Base-by-base conservation (phyloP, 2,113 vertebrate genomes). In the Indicator maculatus region DNA sequence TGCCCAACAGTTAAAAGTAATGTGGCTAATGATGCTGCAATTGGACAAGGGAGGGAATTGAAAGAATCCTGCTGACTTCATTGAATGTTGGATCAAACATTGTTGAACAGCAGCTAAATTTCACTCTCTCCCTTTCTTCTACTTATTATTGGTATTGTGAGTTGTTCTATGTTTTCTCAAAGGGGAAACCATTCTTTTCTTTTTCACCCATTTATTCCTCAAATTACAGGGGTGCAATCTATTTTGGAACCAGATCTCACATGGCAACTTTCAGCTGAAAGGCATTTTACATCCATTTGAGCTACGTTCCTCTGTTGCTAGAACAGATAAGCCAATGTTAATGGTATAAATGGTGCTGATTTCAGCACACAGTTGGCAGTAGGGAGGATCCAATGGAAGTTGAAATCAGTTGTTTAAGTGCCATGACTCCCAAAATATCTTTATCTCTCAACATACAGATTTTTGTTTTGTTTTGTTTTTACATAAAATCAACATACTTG, bases 251-350 rank as follows among this genome's bases (percentile, higher is more conserved):
- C 26, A 71, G 58, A 88, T 33, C 66, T 94, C 70, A 83, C 60
- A 80, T 5, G 39, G 63, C 55, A 83, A 94, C 64, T 87, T 91
- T 83, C 56, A 70, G 28, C 74, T 79, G 81, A 85, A 89, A 94
- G 81, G 67, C 3, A 0, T 75, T 93, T 91, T 93, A 64, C 38
- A 85, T 83, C 87, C 45, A 73, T 89, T 77, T 93, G 75, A 90
- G 87, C 81, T 76, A 58, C 17, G 64, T 58, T 92, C 56, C 64
- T 91, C 74, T 83, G 60, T 60, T 93, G 86, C 66, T 60, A 58
- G 82, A 93, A 93, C 65, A 95, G 90, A 93, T 69, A 59, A 95
- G 75, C 78, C 90, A 94, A 90, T 71, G 80, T 91, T 91, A 95
- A 84, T 91, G 92, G 87, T 90, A 83, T 86, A 91, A 96, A 83